Evolutionary conservation across 2,113 vertebrate species (phyloP).

Genomic region (Rhabdornis inornatus): DNA sequence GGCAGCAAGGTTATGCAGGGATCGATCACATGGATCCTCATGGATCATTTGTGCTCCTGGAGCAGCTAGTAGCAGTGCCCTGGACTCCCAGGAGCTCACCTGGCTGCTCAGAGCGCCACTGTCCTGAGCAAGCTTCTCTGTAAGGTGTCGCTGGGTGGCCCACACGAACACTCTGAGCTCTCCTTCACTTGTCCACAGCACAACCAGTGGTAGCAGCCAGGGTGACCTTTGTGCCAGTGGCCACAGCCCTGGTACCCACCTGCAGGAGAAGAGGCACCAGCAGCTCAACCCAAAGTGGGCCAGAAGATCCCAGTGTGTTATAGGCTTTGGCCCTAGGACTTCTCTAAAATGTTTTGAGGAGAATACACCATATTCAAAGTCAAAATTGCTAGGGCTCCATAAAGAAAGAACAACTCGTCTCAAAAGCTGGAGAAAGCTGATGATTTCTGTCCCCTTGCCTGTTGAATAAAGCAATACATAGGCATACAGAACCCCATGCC

Average conservation of each 20-base stretch:
- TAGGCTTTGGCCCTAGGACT: background rate
- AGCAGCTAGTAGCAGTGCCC: background rate
- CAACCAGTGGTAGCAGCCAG: constrained; percentile 89
- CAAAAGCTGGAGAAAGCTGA: background rate
- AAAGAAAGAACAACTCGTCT: background rate
- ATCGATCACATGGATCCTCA: accelerated
- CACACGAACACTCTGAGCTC: constrained; percentile 76
- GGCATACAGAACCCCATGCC: background rate
- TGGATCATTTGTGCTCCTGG: background rate
- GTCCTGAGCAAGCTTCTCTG: constrained; percentile 77
- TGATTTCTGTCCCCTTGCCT: background rate
- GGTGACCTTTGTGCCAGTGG: constrained; percentile 90
- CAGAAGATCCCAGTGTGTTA: background rate
- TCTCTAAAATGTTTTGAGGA: background rate
- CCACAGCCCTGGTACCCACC: constrained; percentile 95
- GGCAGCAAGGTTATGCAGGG: background rate
- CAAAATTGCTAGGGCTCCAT: background rate
- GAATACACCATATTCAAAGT: background rate
- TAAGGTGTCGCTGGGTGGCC: background rate
- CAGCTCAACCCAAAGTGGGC: background rate
- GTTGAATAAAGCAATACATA: background rate
- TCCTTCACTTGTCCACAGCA: constrained; percentile 86
- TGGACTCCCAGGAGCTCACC: background rate
- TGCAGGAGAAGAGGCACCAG: constrained; percentile 41
- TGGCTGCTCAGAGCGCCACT: constrained; percentile 79